Percentiles rank a stretch among this genome's conserved stretches.
These are phyloP conservation scores for Salarias fasciatus DNA, from an alignment of 2,797 vertebrate genomes.

Conservation along the genomic window DNA sequence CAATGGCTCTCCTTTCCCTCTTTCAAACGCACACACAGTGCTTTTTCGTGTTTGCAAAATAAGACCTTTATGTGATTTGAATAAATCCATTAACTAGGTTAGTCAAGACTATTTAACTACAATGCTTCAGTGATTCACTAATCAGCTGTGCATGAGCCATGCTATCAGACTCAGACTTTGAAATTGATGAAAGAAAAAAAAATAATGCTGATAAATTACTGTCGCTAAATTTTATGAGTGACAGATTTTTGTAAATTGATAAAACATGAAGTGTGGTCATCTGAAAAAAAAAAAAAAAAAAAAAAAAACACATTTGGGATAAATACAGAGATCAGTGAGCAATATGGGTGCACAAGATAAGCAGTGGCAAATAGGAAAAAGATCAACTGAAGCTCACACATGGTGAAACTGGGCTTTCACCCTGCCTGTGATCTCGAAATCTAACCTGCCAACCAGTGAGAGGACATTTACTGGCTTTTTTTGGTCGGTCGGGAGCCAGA, in stretches of 20 bases:
- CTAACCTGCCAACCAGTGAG: conserved; percentile 43
- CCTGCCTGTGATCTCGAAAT: conserved; percentile 46
- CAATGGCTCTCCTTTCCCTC: conserved; percentile 62
- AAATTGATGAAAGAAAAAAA: neutral
- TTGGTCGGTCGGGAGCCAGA: conserved; percentile 36
- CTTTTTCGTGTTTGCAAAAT: conserved; percentile 56
- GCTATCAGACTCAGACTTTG: neutral
- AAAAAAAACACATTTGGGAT: conserved; percentile 16
- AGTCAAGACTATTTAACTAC: conserved; percentile 22
- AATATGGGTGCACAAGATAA: conserved; percentile 25
- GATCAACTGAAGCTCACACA: conserved; percentile 22
- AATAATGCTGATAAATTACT: neutral
- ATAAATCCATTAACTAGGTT: conserved; percentile 67
- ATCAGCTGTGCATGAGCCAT: neutral
- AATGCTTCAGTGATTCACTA: conserved; percentile 4
- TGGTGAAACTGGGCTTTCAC: conserved; percentile 41
- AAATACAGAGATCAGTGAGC: conserved; percentile 32
- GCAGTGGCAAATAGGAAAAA: conserved; percentile 32
- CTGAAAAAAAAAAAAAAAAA: neutral
- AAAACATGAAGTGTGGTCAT: too few relatives aligned
- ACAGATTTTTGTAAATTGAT: neutral
- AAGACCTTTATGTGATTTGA: conserved; percentile 47
- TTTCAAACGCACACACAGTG: conserved; percentile 44
- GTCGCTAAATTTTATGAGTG: neutral
- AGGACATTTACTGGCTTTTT: conserved; percentile 48